A percentile compares a stretch with the other conserved stretches of the same genome.
Conservation (phyloP, 2,113 vertebrate genomes). For the Psammodynastes pulverulentus region DNA sequence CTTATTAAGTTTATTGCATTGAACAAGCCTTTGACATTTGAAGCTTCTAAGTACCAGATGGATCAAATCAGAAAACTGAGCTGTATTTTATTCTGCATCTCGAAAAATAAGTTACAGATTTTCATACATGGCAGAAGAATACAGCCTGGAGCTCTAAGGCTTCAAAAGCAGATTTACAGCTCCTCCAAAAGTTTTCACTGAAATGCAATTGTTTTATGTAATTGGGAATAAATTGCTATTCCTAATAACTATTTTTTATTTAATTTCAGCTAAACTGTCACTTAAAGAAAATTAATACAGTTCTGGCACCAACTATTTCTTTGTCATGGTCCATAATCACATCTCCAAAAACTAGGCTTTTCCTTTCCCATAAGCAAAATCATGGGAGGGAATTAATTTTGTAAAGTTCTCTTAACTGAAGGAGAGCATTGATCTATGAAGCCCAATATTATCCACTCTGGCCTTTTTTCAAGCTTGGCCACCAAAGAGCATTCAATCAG, state of each 20-base stretch:
- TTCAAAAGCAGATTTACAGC: neutral
- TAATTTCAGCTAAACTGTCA: neutral
- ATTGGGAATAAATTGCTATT: neutral
- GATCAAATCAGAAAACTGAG: constrained; percentile 28
- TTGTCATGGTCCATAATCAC: neutral
- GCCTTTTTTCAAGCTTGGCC: neutral
- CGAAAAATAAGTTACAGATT: constrained; percentile 30
- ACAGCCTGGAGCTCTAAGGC: neutral
- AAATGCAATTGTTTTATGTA: neutral
- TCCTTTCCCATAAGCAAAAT: constrained; percentile 32
- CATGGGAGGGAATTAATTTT: constrained; percentile 38
- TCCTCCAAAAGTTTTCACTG: neutral
- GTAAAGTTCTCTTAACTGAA: neutral
- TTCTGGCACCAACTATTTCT: neutral
- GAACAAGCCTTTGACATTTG: constrained; percentile 48
- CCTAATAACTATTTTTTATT: neutral
- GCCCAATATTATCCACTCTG: neutral
- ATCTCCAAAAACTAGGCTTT: constrained; percentile 10
- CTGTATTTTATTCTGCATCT: neutral
- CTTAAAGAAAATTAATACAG: neutral
- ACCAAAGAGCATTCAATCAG: neutral
- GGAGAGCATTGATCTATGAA: neutral
- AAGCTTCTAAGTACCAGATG: constrained; percentile 37
- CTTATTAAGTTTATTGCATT: constrained; percentile 53
- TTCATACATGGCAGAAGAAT: neutral